Base-by-base conservation (phyloP, 2,797 vertebrate genomes). In the Tapera naevia region DNA sequence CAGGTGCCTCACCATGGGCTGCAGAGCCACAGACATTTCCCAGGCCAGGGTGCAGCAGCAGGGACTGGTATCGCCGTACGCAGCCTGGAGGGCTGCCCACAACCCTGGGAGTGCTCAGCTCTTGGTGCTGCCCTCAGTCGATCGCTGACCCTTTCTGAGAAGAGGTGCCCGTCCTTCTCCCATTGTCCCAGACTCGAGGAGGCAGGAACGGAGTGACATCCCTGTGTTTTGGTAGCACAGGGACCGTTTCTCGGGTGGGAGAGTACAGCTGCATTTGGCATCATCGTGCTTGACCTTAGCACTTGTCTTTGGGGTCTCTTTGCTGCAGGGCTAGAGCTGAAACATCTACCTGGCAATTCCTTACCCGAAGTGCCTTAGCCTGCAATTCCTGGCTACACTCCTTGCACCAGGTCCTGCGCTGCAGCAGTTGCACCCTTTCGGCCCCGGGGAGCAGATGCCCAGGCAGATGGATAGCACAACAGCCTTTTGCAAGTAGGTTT, bases 231-330 rank as follows among this genome's bases (percentile, higher is more conserved):
- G 17, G 64, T 30, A 62, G 16, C 51, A 45, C 17, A 50, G 32
- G 48, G 66, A 43, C 25, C 9, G 6, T 39, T 51, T 74, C 18
- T 62, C 28, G 56, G n/a, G 3, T 5, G 9, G 7, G 7, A 5
- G 2, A 16, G 4, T 66, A 17, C 11, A 58, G 51, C 30, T 69
- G 45, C 51, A 1, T 35, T 57, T 45, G 50, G 17, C 28, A 28
- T 25, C 25, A 3, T 19, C 0, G 0, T 50, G 43, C 39, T 57
- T 22, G 75, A 22, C 35, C 6, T n/a, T 17, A 61, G 27, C 23
- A 30, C 7, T 41, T 39, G 18, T 13, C 35, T 70, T 39, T 17
- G 51, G 39, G 39, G 39, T 56, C 13, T 33, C 19, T 54, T 37
- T 88, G 61, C 72, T 82, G 43, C 48, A 60, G 32, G n/a, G 41